Percentiles rank a stretch among this genome's conserved stretches.
Evolutionary conservation across 2,888 invertebrate genomes (phyloP).

Genomic region (Oegoconia quadripuncta): DNA sequence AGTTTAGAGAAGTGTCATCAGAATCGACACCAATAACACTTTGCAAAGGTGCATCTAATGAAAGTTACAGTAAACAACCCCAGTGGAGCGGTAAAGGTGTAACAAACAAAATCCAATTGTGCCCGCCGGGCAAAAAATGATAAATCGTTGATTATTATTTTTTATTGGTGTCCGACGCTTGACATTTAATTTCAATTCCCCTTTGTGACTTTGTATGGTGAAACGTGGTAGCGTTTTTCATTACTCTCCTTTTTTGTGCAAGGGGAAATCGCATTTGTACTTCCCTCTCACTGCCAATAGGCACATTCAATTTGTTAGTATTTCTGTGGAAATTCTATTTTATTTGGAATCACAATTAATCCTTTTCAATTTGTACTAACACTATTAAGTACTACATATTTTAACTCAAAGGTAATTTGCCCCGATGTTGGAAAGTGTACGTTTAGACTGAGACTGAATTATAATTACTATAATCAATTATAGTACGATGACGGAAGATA

Average conservation of each 20-base stretch:
- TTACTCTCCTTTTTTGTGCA: slow-evolving; percentile 38
- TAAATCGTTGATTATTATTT: slow-evolving; percentile 38
- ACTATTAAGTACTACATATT: no score
- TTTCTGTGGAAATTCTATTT: slow-evolving; percentile 11
- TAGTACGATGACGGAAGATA: no score
- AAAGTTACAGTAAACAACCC: no score
- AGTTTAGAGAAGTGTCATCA: no score
- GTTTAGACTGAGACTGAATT: no score
- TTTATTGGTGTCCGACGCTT: slow-evolving; percentile 37
- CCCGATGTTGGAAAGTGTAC: no score
- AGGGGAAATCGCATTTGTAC: slow-evolving; percentile 31
- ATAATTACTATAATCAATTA: no score
- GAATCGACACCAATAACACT: no score
- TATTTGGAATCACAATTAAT: no score
- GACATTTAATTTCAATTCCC: slow-evolving; percentile 57
- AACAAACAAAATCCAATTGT: slow-evolving; percentile 3
- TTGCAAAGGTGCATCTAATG: no score
- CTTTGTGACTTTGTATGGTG: slow-evolving; percentile 41
- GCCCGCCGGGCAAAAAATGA: slow-evolving; percentile 22
- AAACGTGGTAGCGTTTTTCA: slow-evolving; percentile 34
- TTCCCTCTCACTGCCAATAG: slow-evolving; percentile 28
- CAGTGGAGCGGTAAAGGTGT: background rate
- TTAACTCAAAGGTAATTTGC: no score
- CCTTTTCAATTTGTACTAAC: no score
- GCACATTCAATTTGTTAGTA: slow-evolving; percentile 37